A percentile compares a stretch with the other conserved stretches of the same genome.
Conservation (phyloP, 2,113 vertebrate genomes). For the Prionailurus bengalensis region DNA sequence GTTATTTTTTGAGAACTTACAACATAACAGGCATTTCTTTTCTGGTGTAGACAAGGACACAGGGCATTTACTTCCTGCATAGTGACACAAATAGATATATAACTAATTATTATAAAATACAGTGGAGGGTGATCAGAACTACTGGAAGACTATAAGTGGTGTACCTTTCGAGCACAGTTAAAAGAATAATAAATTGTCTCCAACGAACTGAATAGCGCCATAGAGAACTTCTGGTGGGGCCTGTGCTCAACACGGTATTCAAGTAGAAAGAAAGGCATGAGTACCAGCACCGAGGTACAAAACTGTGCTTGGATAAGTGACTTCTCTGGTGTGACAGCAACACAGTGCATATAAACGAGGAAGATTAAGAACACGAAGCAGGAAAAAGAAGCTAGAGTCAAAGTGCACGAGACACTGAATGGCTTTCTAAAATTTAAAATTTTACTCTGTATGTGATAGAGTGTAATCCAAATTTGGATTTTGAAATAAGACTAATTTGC, state of each 20-base stretch:
- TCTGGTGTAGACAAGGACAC: background rate
- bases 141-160: background rate
- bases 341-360: background rate
- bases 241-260: background rate
- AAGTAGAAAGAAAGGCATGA: background rate
- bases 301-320: background rate
- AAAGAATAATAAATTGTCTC: background rate
- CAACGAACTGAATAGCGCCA: background rate
- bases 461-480: background rate
- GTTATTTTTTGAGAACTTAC: slow-evolving; percentile 11
- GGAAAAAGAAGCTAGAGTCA: background rate
- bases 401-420: background rate
- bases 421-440: background rate
- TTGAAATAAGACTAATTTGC: background rate
- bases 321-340: background rate
- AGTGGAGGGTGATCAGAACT: background rate
- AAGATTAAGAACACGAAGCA: background rate
- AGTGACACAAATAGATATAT: background rate
- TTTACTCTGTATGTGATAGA: background rate
- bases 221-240: background rate
- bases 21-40: background rate
- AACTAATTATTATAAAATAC: slow-evolving; percentile 26
- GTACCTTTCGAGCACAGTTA: background rate
- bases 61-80: background rate
- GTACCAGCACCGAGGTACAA: background rate